These are phyloP conservation scores for Agriopis leucophaearia DNA, from an alignment of 2,888 invertebrate species.

Conservation along the genomic window DNA sequence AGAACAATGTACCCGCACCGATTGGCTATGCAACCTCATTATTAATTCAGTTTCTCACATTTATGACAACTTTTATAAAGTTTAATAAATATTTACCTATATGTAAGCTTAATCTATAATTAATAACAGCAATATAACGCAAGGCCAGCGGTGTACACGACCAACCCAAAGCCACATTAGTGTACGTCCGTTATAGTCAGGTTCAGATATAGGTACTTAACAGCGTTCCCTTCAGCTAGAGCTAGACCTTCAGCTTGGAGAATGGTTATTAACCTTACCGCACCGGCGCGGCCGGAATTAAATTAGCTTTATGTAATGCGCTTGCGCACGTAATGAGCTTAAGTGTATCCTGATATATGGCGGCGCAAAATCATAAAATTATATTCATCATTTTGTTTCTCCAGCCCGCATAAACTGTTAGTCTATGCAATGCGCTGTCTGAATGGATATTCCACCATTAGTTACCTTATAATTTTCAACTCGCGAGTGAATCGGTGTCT, in stretches of 20 bases:
- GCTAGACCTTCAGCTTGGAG: conserved; percentile 28
- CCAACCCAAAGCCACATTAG: too few species aligned
- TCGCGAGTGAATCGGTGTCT: too few species aligned
- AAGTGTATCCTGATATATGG: conserved; percentile 6
- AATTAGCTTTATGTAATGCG: too few species aligned
- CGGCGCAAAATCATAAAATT: background rate
- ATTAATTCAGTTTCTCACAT: background rate
- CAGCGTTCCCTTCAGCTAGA: conserved; percentile 15
- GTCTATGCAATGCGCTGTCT: too few species aligned
- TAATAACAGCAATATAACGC: background rate
- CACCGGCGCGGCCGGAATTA: background rate
- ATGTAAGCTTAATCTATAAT: background rate
- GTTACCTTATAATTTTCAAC: too few species aligned
- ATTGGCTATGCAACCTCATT: background rate
- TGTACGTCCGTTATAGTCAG: background rate
- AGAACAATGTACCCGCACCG: background rate
- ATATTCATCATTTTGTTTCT: background rate
- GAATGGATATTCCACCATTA: too few species aligned
- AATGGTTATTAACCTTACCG: conserved; percentile 11
- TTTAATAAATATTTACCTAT: background rate
- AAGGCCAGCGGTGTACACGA: conserved; percentile 5
- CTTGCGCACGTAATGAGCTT: background rate
- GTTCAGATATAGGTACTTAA: background rate
- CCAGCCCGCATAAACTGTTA: too few species aligned
- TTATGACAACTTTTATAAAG: background rate